Evolutionary conservation across 2,888 invertebrate genomes (phyloP).

Genomic region (Carpatolechia fugitivella): DNA sequence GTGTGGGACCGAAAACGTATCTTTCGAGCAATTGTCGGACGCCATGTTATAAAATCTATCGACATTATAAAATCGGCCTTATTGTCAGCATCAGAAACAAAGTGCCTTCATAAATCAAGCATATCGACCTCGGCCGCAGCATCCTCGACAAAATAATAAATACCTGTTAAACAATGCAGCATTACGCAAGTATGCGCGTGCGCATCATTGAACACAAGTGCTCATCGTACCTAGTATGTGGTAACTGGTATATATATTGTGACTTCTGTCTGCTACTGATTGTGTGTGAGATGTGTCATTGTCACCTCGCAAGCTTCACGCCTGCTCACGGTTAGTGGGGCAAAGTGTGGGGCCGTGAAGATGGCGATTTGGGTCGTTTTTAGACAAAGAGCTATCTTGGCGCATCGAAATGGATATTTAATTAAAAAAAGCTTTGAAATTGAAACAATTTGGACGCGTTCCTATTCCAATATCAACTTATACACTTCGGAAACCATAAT

Average conservation of each 20-base stretch:
- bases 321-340: conserved; percentile 1
- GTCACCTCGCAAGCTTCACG: conserved; percentile 3
- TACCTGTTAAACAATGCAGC: background rate
- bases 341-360: conserved; percentile 15
- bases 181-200: background rate
- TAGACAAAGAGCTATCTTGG: no score
- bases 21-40: no score
- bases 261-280: background rate
- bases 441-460: no score
- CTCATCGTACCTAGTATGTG: background rate
- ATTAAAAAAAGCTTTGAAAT: no score
- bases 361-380: background rate
- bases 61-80: no score
- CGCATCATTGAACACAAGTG: conserved; percentile 2
- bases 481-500: no score
- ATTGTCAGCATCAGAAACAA: background rate
- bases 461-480: no score
- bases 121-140: background rate
- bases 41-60: no score
- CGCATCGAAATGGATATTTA: no score
- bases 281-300: background rate
- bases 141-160: conserved; percentile 1
- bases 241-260: background rate
- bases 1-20: no score
- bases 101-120: background rate